phyloP scores from a whole-genome alignment of 2,113 vertebrate species.

The Trogon melanurus region DNA sequence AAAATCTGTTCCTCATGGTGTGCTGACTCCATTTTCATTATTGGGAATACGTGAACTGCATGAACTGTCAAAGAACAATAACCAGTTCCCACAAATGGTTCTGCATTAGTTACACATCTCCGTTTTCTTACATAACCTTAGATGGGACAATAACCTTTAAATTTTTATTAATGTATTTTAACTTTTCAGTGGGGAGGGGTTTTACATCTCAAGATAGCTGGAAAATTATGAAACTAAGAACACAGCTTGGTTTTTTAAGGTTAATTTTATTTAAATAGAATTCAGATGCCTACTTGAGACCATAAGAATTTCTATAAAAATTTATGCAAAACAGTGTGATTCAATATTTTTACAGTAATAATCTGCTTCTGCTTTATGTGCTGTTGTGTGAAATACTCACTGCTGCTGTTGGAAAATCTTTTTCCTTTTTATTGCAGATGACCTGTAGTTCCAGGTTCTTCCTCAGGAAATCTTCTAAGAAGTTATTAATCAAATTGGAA shows the following conservation, averaged over 20 bases:
- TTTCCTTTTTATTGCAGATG: background rate
- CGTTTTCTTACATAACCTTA: background rate
- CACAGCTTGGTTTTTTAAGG: background rate
- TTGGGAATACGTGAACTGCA: background rate
- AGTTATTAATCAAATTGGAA: background rate
- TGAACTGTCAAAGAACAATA: background rate
- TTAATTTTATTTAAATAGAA: background rate
- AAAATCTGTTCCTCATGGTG: background rate
- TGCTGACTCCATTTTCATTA: background rate
- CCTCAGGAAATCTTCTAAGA: background rate
- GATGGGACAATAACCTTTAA: background rate
- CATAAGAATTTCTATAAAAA: background rate
- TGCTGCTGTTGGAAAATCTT: background rate
- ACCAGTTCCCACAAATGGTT: background rate
- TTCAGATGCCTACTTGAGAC: background rate
- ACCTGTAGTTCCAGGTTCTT: background rate
- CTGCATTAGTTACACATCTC: background rate
- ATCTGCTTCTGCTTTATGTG: background rate
- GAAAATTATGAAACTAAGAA: background rate
- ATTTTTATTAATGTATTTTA: background rate
- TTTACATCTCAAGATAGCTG: background rate
- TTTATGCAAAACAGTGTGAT: background rate
- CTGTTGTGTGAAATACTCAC: background rate
- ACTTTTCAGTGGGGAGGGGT: background rate
- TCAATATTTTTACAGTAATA: background rate